phyloP scores from a whole-genome alignment of 2,888 invertebrate genomes.

The Microdon myrmicae region DNA sequence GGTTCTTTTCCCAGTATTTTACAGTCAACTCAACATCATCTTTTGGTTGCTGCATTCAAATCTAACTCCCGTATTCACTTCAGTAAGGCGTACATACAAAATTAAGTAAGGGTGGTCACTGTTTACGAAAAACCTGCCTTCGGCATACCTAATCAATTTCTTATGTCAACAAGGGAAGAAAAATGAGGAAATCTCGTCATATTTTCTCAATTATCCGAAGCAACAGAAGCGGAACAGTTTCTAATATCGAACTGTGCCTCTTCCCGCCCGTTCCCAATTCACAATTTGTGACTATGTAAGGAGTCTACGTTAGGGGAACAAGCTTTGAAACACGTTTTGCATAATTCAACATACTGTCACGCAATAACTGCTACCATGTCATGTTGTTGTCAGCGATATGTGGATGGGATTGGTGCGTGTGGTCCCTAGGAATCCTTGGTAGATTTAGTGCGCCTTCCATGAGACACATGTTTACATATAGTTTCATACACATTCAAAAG shows the following conservation, averaged over 20 bases:
- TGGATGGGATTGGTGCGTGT: constrained; percentile 31
- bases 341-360: constrained; percentile 54
- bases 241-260: constrained; percentile 13
- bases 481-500: too few species aligned
- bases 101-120: constrained; percentile 42
- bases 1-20: too few species aligned
- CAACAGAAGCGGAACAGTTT: constrained; percentile 7
- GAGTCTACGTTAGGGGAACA: constrained; percentile 30
- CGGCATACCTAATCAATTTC: constrained; percentile 20
- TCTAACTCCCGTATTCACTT: too few species aligned
- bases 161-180: constrained; percentile 17
- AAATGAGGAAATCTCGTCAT: constrained; percentile 2
- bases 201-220: constrained; percentile 4
- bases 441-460: constrained; percentile 41
- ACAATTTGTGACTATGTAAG: too few species aligned
- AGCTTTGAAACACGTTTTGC: constrained; percentile 53
- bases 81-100: too few species aligned
- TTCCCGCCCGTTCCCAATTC: constrained; percentile 14
- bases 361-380: constrained; percentile 51
- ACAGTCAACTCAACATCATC: too few species aligned
- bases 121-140: constrained; percentile 35
- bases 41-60: too few species aligned
- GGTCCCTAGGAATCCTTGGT: too few species aligned
- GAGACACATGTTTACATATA: constrained; percentile 43
- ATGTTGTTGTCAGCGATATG: constrained; percentile 40